Conservation (phyloP, 2,888 invertebrate species). For the Linhomoeus sp. region DNA sequence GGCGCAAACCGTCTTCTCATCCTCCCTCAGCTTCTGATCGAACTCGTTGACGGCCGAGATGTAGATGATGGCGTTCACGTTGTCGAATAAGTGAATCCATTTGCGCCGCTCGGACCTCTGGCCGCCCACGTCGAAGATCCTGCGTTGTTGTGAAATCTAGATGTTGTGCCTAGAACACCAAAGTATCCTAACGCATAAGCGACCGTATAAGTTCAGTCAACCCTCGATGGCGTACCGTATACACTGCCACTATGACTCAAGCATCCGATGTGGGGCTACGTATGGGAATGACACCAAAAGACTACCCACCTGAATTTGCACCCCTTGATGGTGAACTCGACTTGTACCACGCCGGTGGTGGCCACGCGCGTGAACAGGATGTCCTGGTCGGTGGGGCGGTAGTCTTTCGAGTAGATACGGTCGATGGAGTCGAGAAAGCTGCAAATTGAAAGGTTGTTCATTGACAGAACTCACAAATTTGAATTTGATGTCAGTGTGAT, state of each 20-base stretch:
- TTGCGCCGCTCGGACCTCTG: slow-evolving; percentile 19
- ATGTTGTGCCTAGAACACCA: neutral
- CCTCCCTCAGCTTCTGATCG: slow-evolving; percentile 16
- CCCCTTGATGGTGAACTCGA: slow-evolving; percentile 10
- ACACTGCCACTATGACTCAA: neutral
- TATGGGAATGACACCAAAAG: neutral
- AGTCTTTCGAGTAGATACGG: slow-evolving; percentile 12
- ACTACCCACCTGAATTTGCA: slow-evolving; percentile 9
- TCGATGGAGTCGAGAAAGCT: slow-evolving; percentile 22
- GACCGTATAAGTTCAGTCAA: neutral
- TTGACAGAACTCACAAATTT: too few species aligned
- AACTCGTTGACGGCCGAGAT: slow-evolving; percentile 19
- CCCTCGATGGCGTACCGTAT: neutral
- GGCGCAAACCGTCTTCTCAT: slow-evolving; percentile 16
- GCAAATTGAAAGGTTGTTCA: too few species aligned
- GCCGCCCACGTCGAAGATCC: slow-evolving; percentile 18
- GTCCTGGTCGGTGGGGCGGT: slow-evolving; percentile 15
- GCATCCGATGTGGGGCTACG: neutral
- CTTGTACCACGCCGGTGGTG: slow-evolving; percentile 18
- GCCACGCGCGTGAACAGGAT: slow-evolving; percentile 19
- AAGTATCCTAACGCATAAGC: neutral
- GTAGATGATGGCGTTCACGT: slow-evolving; percentile 16
- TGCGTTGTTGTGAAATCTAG: slow-evolving; percentile 4
- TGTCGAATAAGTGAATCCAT: slow-evolving; percentile 21
- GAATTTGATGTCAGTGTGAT: too few species aligned